Percentiles rank a stretch among this genome's conserved stretches.
These are phyloP conservation scores for Mesoligia furuncula DNA, from an alignment of 2,888 invertebrate genomes.

Conservation along the genomic window DNA sequence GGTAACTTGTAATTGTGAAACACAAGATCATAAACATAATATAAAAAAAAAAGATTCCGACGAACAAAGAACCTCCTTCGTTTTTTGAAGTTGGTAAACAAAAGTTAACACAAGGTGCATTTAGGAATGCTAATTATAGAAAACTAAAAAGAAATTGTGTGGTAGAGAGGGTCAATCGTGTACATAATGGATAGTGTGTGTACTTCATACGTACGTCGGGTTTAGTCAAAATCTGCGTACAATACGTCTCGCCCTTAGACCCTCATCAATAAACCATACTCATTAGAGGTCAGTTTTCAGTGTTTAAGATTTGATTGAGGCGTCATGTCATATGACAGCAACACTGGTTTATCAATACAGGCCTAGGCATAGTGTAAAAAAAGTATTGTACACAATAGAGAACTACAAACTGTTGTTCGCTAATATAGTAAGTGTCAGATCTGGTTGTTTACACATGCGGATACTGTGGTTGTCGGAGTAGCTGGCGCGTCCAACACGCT, in stretches of 20 bases:
- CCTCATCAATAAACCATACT: slow-evolving; percentile 1
- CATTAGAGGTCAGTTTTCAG: background rate
- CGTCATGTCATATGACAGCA: too few species aligned
- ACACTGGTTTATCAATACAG: slow-evolving; percentile 2
- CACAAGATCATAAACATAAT: slow-evolving; percentile 2
- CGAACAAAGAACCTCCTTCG: background rate
- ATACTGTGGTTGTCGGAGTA: slow-evolving; percentile 10
- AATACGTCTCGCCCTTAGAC: background rate
- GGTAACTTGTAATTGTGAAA: slow-evolving; percentile 21
- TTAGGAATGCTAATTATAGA: slow-evolving; percentile 26
- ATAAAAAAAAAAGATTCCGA: background rate
- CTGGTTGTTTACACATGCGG: slow-evolving; percentile 55
- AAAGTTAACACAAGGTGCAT: slow-evolving; percentile 37
- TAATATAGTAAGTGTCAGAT: slow-evolving; percentile 44
- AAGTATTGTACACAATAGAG: slow-evolving; percentile 29
- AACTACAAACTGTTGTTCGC: slow-evolving; percentile 18
- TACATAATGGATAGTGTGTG: slow-evolving; percentile 34
- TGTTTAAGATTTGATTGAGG: background rate
- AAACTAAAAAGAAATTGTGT: slow-evolving; percentile 23
- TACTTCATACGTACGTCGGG: slow-evolving; percentile 11
- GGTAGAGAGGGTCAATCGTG: slow-evolving; percentile 45
- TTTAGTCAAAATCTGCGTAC: slow-evolving; percentile 17
- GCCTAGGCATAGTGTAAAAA: background rate
- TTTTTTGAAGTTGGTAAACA: background rate
- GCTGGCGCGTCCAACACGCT: slow-evolving; percentile 23